Evolutionary conservation across 2,113 vertebrate genomes (phyloP).

Genomic region (Tachysurus fulvidraco): DNA sequence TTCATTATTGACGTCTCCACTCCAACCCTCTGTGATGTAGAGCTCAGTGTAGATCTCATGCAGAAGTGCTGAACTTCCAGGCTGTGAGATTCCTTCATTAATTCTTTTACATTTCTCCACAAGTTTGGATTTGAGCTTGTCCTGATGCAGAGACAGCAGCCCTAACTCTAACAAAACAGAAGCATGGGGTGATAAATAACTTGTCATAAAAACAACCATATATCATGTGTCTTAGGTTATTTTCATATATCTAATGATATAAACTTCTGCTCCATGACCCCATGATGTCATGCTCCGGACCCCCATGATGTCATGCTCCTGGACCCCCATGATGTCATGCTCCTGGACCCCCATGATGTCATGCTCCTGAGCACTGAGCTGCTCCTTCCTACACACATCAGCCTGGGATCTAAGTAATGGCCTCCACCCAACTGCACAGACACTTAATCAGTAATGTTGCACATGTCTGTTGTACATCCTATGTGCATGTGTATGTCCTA

Average conservation of each 20-base stretch:
- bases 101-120: neutral
- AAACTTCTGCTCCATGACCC: neutral
- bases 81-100: constrained; percentile 14
- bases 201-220: neutral
- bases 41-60: constrained; percentile 54
- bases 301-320: too few species aligned
- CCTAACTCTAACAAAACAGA: neutral
- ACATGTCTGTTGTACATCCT: too few species aligned
- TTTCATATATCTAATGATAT: neutral
- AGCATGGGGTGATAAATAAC: neutral
- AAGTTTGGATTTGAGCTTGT: neutral
- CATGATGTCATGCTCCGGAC: too few species aligned
- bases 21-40: constrained; percentile 51
- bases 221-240: neutral
- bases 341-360: too few species aligned
- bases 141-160: neutral
- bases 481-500: too few species aligned
- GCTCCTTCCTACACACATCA: neutral
- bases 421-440: neutral
- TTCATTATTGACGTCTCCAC: neutral
- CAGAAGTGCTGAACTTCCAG: constrained; percentile 18
- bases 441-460: neutral
- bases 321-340: too few species aligned
- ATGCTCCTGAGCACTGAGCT: neutral
- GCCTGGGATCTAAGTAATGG: neutral